A percentile compares a stretch with the other conserved stretches of the same genome.
These are phyloP conservation scores for Drosophila simulans DNA, from an alignment of 1,140 invertebrate species.

Conservation along the genomic window DNA sequence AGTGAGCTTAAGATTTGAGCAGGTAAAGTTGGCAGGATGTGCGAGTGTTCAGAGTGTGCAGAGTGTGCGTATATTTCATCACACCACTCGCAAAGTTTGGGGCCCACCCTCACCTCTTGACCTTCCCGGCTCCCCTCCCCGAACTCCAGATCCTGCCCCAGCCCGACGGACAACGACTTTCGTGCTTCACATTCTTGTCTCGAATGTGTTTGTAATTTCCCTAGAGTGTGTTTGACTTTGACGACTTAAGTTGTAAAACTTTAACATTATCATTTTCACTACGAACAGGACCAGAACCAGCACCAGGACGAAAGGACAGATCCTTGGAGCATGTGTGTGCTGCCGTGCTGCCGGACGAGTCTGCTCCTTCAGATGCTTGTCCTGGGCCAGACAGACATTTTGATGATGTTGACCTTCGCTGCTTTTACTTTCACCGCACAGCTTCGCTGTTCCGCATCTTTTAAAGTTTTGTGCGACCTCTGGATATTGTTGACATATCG, in stretches of 20 bases:
- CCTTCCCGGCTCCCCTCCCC: conserved; percentile 19
- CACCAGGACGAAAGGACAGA: conserved; percentile 2
- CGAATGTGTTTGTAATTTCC: conserved; percentile 84
- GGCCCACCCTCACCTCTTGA: conserved; percentile 60
- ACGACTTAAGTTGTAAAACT: conserved; percentile 85
- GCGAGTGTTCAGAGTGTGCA: conserved; percentile 2
- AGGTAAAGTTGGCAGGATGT: conserved; percentile 62
- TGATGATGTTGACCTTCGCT: conserved; percentile 84
- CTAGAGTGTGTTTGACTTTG: conserved; percentile 84
- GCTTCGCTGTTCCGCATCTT: conserved; percentile 50
- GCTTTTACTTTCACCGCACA: conserved; percentile 68
- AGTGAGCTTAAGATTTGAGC: conserved; percentile 71
- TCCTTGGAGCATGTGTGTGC: conserved; percentile 47
- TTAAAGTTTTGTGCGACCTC: conserved; percentile 61
- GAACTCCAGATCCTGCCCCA: background rate
- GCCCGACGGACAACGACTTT: conserved; percentile 25
- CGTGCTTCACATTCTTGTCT: conserved; percentile 66
- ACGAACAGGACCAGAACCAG: conserved; percentile 33
- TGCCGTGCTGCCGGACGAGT: conserved; percentile 19
- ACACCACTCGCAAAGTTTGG: conserved; percentile 46
- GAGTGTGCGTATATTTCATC: conserved; percentile 61
- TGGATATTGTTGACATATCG: conserved; percentile 76
- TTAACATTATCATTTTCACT: conserved; percentile 84
- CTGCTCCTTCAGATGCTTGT: conserved; percentile 36
- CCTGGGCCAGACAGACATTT: conserved; percentile 68